Percentiles rank a stretch among this genome's conserved stretches.
phyloP scores from a whole-genome alignment of 1,140 invertebrate genomes.

The Maniola jurtina region DNA sequence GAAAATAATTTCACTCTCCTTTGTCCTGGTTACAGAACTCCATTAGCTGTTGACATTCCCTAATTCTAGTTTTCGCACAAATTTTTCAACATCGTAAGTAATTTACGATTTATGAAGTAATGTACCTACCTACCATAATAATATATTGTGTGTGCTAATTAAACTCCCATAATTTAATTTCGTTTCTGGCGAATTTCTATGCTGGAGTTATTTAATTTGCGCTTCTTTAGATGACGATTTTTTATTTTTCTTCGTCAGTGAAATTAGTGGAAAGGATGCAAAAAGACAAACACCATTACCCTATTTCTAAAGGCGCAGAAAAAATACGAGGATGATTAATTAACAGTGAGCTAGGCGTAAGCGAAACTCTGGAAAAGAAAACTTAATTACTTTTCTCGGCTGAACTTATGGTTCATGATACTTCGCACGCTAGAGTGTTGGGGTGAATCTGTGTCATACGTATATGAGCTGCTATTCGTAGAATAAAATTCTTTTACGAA shows the following conservation, averaged over 20 bases:
- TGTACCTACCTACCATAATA: too few relatives aligned
- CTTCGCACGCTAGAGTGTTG: not conserved
- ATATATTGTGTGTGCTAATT: too few relatives aligned
- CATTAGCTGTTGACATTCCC: too few relatives aligned
- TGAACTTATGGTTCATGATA: slow-evolving; percentile 14
- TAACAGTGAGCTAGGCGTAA: slow-evolving; percentile 61
- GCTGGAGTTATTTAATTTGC: not conserved
- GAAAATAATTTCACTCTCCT: slow-evolving; percentile 6
- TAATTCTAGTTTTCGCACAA: too few relatives aligned
- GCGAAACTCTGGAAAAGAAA: slow-evolving; percentile 54
- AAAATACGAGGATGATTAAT: slow-evolving; percentile 63
- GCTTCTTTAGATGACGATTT: not conserved
- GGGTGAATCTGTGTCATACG: not conserved
- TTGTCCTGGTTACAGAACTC: too few relatives aligned
- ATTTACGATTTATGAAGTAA: too few relatives aligned
- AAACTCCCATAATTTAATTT: too few relatives aligned
- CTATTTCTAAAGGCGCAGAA: slow-evolving; percentile 58
- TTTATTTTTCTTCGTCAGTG: not conserved
- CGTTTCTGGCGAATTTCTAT: too few relatives aligned
- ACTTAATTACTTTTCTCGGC: slow-evolving; percentile 51
- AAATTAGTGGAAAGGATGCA: slow-evolving; percentile 18
- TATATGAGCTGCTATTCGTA: not conserved
- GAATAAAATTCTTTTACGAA: too few relatives aligned
- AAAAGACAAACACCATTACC: slow-evolving; percentile 34
- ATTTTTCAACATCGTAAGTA: too few relatives aligned